Conservation (phyloP, 2,113 vertebrate species). For the Pangasianodon gigas region DNA sequence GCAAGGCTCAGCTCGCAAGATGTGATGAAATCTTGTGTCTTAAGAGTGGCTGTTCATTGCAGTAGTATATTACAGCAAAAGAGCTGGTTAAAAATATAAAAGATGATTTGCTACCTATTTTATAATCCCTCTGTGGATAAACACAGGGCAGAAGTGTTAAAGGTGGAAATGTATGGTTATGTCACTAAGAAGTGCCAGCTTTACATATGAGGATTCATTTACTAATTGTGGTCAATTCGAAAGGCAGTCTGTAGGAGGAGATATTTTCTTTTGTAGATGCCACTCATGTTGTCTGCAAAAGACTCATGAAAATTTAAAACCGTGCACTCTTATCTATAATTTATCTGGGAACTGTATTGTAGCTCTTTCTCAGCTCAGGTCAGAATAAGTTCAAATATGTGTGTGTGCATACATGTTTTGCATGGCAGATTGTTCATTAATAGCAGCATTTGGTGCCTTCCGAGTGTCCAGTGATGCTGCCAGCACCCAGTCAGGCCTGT, state of each 20-base stretch:
- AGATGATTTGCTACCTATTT: neutral
- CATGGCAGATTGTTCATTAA: conserved; percentile 50
- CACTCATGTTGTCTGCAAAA: neutral
- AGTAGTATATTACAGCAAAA: neutral
- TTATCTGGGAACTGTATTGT: neutral
- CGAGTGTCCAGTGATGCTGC: conserved; percentile 36
- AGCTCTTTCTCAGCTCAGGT: neutral
- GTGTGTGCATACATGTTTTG: conserved; percentile 18
- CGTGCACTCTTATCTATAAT: neutral
- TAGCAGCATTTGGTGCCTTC: conserved; percentile 41
- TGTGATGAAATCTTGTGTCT: conserved; percentile 18
- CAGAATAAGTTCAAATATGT: conserved; percentile 25
- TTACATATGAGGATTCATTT: neutral
- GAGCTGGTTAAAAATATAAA: neutral
- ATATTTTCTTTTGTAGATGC: neutral
- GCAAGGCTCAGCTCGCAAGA: neutral
- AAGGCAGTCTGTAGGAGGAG: neutral
- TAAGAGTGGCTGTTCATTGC: neutral
- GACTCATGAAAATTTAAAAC: neutral
- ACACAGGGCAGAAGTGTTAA: neutral
- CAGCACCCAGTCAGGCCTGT: conserved; percentile 47
- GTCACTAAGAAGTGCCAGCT: neutral
- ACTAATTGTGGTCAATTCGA: neutral
- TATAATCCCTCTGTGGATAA: neutral
- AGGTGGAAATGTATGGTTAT: neutral